phyloP scores from a whole-genome alignment of 2,888 invertebrate species.

The Eupithecia subumbrata region DNA sequence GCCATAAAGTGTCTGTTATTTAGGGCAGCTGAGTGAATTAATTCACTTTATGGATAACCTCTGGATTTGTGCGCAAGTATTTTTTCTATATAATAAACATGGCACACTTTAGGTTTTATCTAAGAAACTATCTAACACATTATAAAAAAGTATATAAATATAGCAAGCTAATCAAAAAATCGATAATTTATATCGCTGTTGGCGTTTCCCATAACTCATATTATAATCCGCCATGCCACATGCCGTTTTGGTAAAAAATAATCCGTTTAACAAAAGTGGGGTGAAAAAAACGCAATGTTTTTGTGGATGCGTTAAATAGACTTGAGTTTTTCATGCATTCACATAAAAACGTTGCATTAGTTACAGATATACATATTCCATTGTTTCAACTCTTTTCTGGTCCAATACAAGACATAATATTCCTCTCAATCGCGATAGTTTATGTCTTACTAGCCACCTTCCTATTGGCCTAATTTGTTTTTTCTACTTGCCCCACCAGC shows the following conservation, averaged over 20 bases:
- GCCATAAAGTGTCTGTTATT: conserved; percentile 34
- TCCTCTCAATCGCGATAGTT: too few species aligned
- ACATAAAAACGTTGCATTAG: too few species aligned
- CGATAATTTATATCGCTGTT: not conserved
- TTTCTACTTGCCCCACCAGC: too few species aligned
- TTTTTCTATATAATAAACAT: not conserved
- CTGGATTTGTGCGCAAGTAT: not conserved
- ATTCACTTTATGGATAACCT: conserved; percentile 18
- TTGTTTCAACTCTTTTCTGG: too few species aligned
- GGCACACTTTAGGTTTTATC: not conserved
- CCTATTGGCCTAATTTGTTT: too few species aligned
- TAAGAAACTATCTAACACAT: not conserved
- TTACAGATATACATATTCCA: too few species aligned
- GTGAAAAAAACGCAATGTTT: conserved; percentile 5
- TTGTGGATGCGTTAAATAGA: not conserved
- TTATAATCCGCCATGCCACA: conserved; percentile 15
- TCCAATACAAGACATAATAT: too few species aligned
- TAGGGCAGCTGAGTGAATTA: conserved; percentile 32
- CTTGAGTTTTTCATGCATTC: too few species aligned
- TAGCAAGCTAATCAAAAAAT: not conserved
- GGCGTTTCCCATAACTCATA: conserved; percentile 22
- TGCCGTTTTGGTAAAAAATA: not conserved
- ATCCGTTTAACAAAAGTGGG: conserved; percentile 11
- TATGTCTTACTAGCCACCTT: too few species aligned
- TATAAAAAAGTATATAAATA: not conserved